These are phyloP conservation scores for Romanomermis culicivorax DNA, from an alignment of 2,888 invertebrate genomes.

Conservation along the genomic window DNA sequence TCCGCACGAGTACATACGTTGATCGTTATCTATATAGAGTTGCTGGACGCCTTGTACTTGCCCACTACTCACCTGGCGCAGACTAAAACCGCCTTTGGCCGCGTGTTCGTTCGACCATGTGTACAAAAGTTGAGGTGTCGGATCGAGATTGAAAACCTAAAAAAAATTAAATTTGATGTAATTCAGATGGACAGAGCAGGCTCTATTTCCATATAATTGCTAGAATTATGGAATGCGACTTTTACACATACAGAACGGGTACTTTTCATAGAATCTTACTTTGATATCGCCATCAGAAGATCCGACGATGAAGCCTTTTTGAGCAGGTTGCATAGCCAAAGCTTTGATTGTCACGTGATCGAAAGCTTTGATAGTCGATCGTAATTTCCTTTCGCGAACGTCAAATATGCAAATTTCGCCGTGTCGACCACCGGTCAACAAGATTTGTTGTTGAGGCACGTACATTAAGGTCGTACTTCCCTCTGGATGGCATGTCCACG, in stretches of 20 bases:
- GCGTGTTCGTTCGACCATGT: slow-evolving; percentile 73
- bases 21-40: slow-evolving; percentile 65
- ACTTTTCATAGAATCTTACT: too few relatives aligned
- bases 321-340: slow-evolving; percentile 72
- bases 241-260: background rate
- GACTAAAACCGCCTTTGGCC: slow-evolving; percentile 66
- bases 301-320: slow-evolving; percentile 88
- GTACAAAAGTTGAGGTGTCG: slow-evolving; percentile 61
- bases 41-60: slow-evolving; percentile 51
- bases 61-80: slow-evolving; percentile 87
- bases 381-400: slow-evolving; percentile 61
- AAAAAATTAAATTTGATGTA: slow-evolving; percentile 23
- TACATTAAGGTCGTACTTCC: slow-evolving; percentile 71
- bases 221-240: slow-evolving; percentile 2
- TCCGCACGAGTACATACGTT: slow-evolving; percentile 85
- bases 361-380: slow-evolving; percentile 47
- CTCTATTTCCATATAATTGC: background rate
- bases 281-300: slow-evolving; percentile 39
- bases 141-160: slow-evolving; percentile 68
- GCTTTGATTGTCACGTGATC: slow-evolving; percentile 89
- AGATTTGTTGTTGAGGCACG: slow-evolving; percentile 72
- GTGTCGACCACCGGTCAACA: slow-evolving; percentile 87
- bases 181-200: too few relatives aligned
- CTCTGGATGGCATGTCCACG: slow-evolving; percentile 70
- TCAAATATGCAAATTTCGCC: slow-evolving; percentile 92